A percentile compares a stretch with the other conserved stretches of the same genome.
Conservation (phyloP, 2,888 invertebrate species). For the Nomada goodeniana region DNA sequence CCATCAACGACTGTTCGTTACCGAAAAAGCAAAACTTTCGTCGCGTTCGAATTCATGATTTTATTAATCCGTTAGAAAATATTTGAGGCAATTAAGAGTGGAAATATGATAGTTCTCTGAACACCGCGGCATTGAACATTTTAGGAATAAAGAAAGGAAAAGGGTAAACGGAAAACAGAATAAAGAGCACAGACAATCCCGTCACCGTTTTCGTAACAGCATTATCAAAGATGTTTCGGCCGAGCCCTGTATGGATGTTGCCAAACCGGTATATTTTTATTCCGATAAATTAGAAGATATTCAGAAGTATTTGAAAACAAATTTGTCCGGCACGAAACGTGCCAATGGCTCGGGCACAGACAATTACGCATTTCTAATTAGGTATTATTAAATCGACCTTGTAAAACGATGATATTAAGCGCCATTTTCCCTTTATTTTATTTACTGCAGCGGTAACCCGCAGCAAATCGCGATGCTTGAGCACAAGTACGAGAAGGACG, state of each 20-base stretch:
- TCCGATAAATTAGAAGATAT: constrained; percentile 28
- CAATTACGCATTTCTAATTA: constrained; percentile 53
- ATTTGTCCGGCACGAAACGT: neutral
- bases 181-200: constrained; percentile 12
- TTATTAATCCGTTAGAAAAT: neutral
- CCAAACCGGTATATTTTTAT: constrained; percentile 14
- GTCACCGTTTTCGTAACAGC: constrained; percentile 21
- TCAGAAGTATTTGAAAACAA: constrained; percentile 26
- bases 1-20: too few species aligned
- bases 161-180: neutral
- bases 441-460: constrained; percentile 41
- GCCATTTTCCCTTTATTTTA: neutral
- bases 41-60: neutral
- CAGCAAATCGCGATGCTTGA: constrained; percentile 49
- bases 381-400: constrained; percentile 10
- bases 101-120: neutral
- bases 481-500: constrained; percentile 46
- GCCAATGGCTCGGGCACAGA: neutral
- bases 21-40: too few species aligned
- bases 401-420: neutral
- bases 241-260: constrained; percentile 13
- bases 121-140: neutral
- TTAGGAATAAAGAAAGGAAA: constrained; percentile 35
- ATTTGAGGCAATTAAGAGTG: neutral
- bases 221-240: constrained; percentile 16